A percentile compares a stretch with the other conserved stretches of the same genome.
Evolutionary conservation across 2,113 vertebrate genomes (phyloP).

Genomic region (Cervus canadensis): DNA sequence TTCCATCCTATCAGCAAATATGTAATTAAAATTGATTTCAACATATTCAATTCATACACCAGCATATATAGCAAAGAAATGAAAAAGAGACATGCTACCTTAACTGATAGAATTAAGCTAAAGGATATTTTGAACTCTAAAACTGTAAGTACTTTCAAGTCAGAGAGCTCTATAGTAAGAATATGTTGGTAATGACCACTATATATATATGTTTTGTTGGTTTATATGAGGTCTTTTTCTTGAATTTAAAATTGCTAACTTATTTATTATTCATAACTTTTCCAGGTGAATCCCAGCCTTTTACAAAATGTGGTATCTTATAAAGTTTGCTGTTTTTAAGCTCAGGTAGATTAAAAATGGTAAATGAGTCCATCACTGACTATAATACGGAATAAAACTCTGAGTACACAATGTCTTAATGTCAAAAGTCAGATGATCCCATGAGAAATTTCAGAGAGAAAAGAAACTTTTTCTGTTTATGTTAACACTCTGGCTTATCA

Average conservation of each 20-base stretch:
- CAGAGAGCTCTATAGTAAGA: background rate
- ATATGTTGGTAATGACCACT: background rate
- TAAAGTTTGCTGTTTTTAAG: background rate
- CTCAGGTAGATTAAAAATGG: background rate
- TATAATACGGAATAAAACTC: background rate
- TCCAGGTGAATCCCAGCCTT: background rate
- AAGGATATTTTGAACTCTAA: background rate
- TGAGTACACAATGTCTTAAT: background rate
- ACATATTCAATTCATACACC: background rate
- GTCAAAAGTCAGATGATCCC: conserved; percentile 30
- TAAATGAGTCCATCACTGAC: conserved; percentile 32
- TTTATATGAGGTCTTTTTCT: background rate
- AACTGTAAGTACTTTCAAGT: background rate
- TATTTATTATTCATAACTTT: background rate
- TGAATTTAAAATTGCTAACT: conserved; percentile 1
- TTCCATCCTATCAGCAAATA: background rate
- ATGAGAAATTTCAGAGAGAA: conserved; percentile 25
- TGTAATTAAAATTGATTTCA: background rate
- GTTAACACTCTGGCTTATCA: background rate
- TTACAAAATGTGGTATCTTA: background rate
- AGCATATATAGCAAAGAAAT: background rate
- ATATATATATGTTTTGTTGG: background rate
- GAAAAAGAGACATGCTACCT: background rate
- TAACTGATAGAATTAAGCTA: background rate
- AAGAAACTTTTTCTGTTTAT: background rate